Percentiles rank a stretch among this genome's conserved stretches.
phyloP scores from a whole-genome alignment of 2,113 vertebrate genomes.

The Microtus montanus region DNA sequence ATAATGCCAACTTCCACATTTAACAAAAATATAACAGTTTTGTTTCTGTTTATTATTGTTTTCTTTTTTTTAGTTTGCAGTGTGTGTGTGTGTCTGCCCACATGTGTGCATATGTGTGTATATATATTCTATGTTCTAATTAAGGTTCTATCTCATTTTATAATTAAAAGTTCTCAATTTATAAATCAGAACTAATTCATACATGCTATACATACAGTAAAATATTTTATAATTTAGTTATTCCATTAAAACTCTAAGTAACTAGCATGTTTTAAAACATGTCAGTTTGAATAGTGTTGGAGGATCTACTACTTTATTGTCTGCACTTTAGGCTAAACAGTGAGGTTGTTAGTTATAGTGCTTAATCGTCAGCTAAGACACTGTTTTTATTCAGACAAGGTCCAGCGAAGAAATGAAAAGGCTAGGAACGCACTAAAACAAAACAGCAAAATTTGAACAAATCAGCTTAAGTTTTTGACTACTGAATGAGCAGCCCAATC shows the following conservation, averaged over 20 bases:
- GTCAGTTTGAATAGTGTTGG: neutral
- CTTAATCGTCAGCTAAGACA: neutral
- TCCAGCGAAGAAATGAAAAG: neutral
- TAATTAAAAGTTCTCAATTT: neutral
- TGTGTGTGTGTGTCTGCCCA: neutral
- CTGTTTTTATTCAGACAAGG: neutral
- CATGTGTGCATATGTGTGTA: neutral
- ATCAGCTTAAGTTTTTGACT: neutral
- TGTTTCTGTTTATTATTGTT: neutral
- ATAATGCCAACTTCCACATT: neutral
- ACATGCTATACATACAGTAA: neutral
- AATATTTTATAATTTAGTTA: neutral
- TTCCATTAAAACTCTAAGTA: neutral
- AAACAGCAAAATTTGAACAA: constrained; percentile 19
- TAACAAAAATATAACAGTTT: neutral
- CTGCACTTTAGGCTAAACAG: neutral
- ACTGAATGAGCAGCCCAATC: neutral
- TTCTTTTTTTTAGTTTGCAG: neutral
- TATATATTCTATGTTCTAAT: neutral
- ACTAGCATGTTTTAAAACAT: neutral
- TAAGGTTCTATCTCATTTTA: neutral
- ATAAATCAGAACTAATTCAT: constrained; percentile 23
- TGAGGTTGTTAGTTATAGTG: neutral
- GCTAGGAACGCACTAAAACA: neutral
- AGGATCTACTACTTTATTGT: neutral